These are phyloP conservation scores for Limnephilus rhombicus DNA, from an alignment of 2,888 invertebrate species.

Conservation along the genomic window DNA sequence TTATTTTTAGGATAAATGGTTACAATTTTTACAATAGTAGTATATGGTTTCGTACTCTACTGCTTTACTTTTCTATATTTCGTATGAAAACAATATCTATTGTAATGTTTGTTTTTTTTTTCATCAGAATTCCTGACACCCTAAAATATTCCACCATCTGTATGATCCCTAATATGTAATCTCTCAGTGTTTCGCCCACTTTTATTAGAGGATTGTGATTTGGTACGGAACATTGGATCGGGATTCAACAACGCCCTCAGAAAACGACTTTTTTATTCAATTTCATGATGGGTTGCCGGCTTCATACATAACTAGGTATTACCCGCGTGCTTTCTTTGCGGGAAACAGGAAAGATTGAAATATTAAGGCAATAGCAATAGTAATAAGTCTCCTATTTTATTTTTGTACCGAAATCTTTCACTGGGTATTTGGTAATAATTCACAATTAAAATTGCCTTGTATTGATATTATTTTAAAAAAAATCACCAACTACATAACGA, in stretches of 20 bases:
- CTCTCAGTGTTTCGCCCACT: constrained; percentile 43
- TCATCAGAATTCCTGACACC: neutral
- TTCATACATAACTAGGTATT: neutral
- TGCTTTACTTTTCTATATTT: neutral
- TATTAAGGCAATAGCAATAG: constrained; percentile 1
- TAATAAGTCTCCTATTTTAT: neutral
- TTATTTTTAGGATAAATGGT: neutral
- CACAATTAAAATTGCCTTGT: neutral
- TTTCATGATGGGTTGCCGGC: constrained; percentile 27
- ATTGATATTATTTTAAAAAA: neutral
- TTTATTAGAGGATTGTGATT: constrained; percentile 52
- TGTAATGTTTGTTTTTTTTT: neutral
- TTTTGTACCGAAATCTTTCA: neutral
- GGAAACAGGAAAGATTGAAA: neutral
- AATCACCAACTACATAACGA: neutral
- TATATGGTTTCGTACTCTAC: neutral
- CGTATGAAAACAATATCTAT: neutral
- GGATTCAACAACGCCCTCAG: constrained; percentile 35
- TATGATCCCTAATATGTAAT: constrained; percentile 35
- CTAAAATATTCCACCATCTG: constrained; percentile 25
- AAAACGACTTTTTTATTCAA: constrained; percentile 52
- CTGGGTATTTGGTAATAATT: neutral
- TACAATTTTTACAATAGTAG: neutral
- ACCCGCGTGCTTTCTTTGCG: neutral
- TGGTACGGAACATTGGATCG: constrained; percentile 54